Base-by-base conservation (phyloP, 2,797 vertebrate genomes). In the Antennarius maculatus region DNA sequence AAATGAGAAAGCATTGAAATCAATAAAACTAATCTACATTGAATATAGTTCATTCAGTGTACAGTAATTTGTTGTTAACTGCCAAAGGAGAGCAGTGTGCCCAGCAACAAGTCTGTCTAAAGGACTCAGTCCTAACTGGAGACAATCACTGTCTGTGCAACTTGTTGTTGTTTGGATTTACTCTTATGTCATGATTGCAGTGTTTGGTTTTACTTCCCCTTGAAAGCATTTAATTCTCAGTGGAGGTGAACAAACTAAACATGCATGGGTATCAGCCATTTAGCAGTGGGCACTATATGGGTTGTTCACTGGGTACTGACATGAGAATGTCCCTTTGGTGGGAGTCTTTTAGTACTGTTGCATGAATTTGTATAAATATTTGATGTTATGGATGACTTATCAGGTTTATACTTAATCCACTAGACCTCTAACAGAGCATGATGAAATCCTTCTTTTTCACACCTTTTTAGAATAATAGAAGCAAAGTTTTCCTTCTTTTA, bases 21-120 rank as follows among this genome's bases (percentile, higher is more conserved):
- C 28, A 7, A 56, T 58, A 27, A 54, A 54, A 71, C 79, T 84
- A 58, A 86, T 71, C 64, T 53, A 74, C 81, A 77, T 78, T 87
- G 87, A 77, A 86, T 88, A 86, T 87, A 77, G 84, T 86, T 75
- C 58, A 85, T 71, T 34, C 47, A 65, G 6, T 57, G 23, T 23
- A 23, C 23, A 23, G 31, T 68, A 62, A 70, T 86, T 79, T 61
- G 23, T 58, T 83, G 81, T 76, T 57, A 77, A 71, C 84, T 83
- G 65, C 65, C 66, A 70, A 60, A 60, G 54, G 66, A 42, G 66
- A n/a, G 52, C 34, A 8, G 14, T 50, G 14, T 47, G 58, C 65
- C 77, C 28, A 17, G 67, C 45, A 65, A 71, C 23, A 52, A 31
- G 46, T 61, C 66, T 41, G 52, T 6, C 10, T 28, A 13, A n/a